phyloP scores from a whole-genome alignment of 1,140 invertebrate genomes.

The Bathynomus jamesi region DNA sequence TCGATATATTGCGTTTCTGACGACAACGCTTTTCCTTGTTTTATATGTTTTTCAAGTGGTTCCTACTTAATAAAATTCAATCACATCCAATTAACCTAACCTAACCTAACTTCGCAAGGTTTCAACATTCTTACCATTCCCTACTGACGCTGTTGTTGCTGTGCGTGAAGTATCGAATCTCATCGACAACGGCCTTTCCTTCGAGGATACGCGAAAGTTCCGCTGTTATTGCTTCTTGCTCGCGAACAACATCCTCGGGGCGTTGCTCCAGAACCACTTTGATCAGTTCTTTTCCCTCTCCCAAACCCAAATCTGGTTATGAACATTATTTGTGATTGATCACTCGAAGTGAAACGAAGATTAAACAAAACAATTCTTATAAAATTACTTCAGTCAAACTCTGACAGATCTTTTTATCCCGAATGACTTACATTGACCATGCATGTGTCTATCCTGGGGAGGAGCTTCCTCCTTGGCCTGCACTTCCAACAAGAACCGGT shows the following conservation, averaged over 20 bases:
- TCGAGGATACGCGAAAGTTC: constrained; percentile 62
- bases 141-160: constrained; percentile 57
- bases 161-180: constrained; percentile 60
- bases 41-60: too few relatives aligned
- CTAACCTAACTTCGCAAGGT: too few relatives aligned
- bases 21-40: too few relatives aligned
- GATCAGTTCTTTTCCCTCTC: constrained; percentile 64
- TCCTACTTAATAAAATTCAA: too few relatives aligned
- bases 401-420: too few relatives aligned
- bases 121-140: constrained; percentile 50
- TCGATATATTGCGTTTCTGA: too few relatives aligned
- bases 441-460: constrained; percentile 67
- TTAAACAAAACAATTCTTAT: too few relatives aligned
- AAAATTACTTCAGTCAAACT: too few relatives aligned
- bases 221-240: constrained; percentile 59
- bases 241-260: constrained; percentile 58
- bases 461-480: constrained; percentile 68
- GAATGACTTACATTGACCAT: constrained; percentile 69
- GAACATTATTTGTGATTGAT: too few relatives aligned
- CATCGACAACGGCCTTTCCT: constrained; percentile 65
- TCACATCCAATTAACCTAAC: too few relatives aligned
- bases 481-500: constrained; percentile 72
- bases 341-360: too few relatives aligned
- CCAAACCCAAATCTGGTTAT: constrained; percentile 67
- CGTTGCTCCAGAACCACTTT: constrained; percentile 69